Percentiles rank a stretch among this genome's conserved stretches.
These are phyloP conservation scores for Nomada hirtipes DNA, from an alignment of 2,888 invertebrate genomes.

Conservation along the genomic window DNA sequence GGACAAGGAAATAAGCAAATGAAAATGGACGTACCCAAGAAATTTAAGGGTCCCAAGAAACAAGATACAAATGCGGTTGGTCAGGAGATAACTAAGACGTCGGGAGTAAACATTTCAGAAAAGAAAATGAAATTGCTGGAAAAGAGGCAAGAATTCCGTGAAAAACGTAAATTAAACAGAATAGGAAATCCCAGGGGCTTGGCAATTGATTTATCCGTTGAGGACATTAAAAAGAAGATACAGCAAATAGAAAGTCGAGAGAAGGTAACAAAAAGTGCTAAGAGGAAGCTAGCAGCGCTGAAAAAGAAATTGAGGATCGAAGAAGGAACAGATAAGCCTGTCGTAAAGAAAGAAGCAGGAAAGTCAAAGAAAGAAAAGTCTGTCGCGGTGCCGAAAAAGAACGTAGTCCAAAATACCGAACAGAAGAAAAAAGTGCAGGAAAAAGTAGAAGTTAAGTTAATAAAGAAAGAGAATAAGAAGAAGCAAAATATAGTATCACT, in stretches of 20 bases:
- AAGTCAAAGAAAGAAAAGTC: conserved; percentile 29
- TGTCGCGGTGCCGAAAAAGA: conserved; percentile 28
- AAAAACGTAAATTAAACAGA: conserved; percentile 22
- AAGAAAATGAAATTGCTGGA: conserved; percentile 8
- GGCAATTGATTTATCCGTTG: conserved; percentile 28
- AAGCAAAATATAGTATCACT: conserved; percentile 14
- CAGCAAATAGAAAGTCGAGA: conserved; percentile 65
- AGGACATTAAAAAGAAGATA: conserved; percentile 68
- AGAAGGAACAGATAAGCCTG: conserved; percentile 25
- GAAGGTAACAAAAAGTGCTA: conserved; percentile 71
- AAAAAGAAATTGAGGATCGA: conserved; percentile 67
- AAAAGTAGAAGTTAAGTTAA: conserved; percentile 23
- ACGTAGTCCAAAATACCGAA: conserved; percentile 16
- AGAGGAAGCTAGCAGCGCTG: conserved; percentile 66
- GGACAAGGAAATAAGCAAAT: conserved; percentile 13
- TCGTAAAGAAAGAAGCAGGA: conserved; percentile 1
- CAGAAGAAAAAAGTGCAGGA: conserved; percentile 22
- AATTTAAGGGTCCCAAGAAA: conserved; percentile 10
- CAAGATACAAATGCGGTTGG: background rate
- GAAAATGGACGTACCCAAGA: background rate
- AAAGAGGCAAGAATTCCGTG: conserved; percentile 1
- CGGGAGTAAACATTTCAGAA: conserved; percentile 3
- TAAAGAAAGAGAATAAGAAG: conserved; percentile 30
- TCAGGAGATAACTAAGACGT: background rate
- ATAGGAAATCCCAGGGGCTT: background rate